Percentiles rank a stretch among this genome's conserved stretches.
These are phyloP conservation scores for Cinara cedri DNA, from an alignment of 2,888 invertebrate genomes.

Conservation along the genomic window DNA sequence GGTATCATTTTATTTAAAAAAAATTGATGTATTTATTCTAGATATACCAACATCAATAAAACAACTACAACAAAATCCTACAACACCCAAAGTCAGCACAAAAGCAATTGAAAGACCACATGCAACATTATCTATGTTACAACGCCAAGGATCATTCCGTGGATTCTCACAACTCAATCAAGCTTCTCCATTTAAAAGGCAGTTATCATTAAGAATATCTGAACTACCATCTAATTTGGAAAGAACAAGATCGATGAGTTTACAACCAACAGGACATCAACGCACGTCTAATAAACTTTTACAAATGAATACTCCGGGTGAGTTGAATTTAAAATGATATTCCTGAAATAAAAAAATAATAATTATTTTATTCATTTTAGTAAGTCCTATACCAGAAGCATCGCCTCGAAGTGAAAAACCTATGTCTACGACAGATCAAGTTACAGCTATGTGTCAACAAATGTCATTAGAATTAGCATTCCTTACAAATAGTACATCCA, in stretches of 20 bases:
- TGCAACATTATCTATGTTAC: slow-evolving; percentile 91
- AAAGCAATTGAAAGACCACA: slow-evolving; percentile 95
- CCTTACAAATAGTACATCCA: slow-evolving; percentile 67
- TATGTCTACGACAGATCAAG: slow-evolving; percentile 65
- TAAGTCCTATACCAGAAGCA: slow-evolving; percentile 79
- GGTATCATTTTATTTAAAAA: neutral
- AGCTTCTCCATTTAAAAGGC: slow-evolving; percentile 93
- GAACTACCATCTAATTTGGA: slow-evolving; percentile 95
- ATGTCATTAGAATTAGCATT: slow-evolving; percentile 77
- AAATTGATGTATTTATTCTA: neutral
- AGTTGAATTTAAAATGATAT: neutral
- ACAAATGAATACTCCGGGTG: slow-evolving; percentile 65
- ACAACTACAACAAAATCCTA: slow-evolving; percentile 48
- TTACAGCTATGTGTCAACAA: slow-evolving; percentile 78
- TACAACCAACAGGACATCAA: slow-evolving; percentile 63
- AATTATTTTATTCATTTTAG: slow-evolving; percentile 63
- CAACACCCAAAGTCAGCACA: slow-evolving; percentile 76
- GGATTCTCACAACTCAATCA: slow-evolving; percentile 82
- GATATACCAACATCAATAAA: slow-evolving; percentile 34
- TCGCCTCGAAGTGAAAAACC: slow-evolving; percentile 68
- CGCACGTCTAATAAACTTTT: slow-evolving; percentile 63
- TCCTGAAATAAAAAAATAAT: neutral
- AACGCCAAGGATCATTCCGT: slow-evolving; percentile 93
- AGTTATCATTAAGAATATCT: slow-evolving; percentile 91
- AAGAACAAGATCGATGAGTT: slow-evolving; percentile 68